Base-by-base conservation (phyloP, 1,140 invertebrate species). In the Trichonephila clavata region DNA sequence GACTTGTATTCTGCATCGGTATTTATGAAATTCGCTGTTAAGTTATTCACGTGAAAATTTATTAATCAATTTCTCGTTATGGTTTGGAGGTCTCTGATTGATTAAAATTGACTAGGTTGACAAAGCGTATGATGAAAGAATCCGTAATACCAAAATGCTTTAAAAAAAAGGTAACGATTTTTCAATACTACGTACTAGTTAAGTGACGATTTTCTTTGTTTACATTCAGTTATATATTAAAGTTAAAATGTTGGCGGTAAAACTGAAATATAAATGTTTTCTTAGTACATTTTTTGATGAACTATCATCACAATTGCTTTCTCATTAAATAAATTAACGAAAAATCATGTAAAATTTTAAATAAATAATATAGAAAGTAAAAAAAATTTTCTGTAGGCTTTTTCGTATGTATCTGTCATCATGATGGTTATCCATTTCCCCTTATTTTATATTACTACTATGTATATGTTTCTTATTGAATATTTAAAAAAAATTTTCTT, bases 81-180 rank as follows among this genome's bases (percentile, higher is more conserved):
- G 61, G 0, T 18, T 18, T 20, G 61, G 61, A 21, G 21, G 61
- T 63, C 61, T 63, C 14, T 50, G 50, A 50, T 50, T 10, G 50
- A 50, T 50, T 50, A 50, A 50, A 50, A 50, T 50, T 50, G 0
- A 13, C 7, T 20, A 57, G 20, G 50, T 57, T 7, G 14, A 18
- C 16, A 77, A 39, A 18, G 14, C 32, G 16, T 39, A 27, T 83
- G 8, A 83, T 57, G 50, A 83, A 83, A 16, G 20, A 24, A 83
- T 13, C 81, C 2, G 43, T 24, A 18, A n/a, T 16, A 83, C 20
- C 21, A 59, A 83, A 83, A 83, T 83, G 50, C 20, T 20, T 27
- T 83, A 27, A n/a, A 13, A 83, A 83, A 57, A 83, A 83, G 81
- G 81, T 83, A 83, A 57, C 21, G 13, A 21, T 50, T 57, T 83